Conservation (phyloP, 2,113 vertebrate species). For the Mixornis gularis region DNA sequence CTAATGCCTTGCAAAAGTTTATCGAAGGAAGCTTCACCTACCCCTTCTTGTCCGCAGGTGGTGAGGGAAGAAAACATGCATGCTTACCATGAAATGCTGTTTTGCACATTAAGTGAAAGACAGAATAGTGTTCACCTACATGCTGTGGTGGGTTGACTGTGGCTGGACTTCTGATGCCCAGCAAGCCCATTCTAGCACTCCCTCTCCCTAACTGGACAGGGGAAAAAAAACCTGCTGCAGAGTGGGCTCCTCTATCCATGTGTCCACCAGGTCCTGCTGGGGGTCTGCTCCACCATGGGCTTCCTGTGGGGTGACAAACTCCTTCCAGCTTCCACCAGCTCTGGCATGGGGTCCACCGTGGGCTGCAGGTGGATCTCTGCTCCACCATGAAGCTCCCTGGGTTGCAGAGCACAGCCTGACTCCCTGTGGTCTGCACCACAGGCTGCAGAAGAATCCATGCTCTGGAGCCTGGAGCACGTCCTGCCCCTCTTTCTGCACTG, state of each 20-base stretch:
- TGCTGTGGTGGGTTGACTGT: not conserved
- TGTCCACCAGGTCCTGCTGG: not conserved
- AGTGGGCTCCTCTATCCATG: not conserved
- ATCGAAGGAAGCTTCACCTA: not conserved
- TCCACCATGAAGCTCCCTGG: not conserved
- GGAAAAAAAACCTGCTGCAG: not conserved
- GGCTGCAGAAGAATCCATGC: not conserved
- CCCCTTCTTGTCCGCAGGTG: not conserved
- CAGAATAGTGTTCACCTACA: not conserved
- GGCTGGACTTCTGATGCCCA: not conserved
- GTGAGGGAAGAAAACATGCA: not conserved
- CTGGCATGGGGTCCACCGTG: accelerated
- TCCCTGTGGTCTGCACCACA: not conserved
- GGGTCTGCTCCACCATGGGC: not conserved
- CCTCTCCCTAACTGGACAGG: not conserved
- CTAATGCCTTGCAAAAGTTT: not conserved
- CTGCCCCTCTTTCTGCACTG: not conserved
- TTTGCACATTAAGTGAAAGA: not conserved
- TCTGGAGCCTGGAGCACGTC: not conserved
- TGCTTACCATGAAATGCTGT: not conserved
- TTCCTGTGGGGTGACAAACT: not conserved
- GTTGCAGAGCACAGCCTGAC: not conserved
- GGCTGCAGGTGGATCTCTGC: not conserved
- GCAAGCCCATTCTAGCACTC: not conserved
- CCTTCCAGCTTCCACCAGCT: not conserved